phyloP scores from a whole-genome alignment of 2,113 vertebrate species.

The Melanerpes aurifrons region DNA sequence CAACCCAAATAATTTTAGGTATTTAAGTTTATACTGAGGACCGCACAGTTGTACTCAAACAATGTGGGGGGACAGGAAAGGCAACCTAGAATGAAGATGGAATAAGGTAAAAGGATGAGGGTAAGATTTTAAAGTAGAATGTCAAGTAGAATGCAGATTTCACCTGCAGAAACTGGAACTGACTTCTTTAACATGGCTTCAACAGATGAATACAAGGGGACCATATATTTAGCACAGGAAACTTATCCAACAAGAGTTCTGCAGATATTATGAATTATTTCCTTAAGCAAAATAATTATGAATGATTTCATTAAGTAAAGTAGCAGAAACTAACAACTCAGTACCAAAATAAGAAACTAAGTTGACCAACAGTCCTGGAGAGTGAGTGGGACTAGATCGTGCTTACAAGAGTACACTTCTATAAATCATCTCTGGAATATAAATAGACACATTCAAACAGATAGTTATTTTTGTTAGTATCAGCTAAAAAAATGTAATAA shows the following conservation, averaged over 20 bases:
- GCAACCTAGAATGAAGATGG: background rate
- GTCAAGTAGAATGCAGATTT: background rate
- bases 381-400: background rate
- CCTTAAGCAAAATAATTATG: background rate
- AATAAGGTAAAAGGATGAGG: background rate
- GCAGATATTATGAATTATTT: background rate
- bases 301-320: background rate
- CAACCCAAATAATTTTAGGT: background rate
- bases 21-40: background rate
- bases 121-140: background rate
- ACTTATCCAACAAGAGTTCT: background rate
- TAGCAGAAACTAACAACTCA: background rate
- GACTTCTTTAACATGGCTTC: background rate
- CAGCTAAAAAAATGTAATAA: background rate
- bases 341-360: background rate
- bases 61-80: background rate
- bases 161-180: background rate
- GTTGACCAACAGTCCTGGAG: background rate
- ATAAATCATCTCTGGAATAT: background rate
- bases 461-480: background rate
- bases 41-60: background rate
- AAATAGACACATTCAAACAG: background rate
- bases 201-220: background rate
- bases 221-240: background rate
- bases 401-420: background rate